Evolutionary conservation across 1,140 invertebrate genomes (phyloP), one percentile per base, ranked within the genome.

Genomic region (Euura lappo): DNA sequence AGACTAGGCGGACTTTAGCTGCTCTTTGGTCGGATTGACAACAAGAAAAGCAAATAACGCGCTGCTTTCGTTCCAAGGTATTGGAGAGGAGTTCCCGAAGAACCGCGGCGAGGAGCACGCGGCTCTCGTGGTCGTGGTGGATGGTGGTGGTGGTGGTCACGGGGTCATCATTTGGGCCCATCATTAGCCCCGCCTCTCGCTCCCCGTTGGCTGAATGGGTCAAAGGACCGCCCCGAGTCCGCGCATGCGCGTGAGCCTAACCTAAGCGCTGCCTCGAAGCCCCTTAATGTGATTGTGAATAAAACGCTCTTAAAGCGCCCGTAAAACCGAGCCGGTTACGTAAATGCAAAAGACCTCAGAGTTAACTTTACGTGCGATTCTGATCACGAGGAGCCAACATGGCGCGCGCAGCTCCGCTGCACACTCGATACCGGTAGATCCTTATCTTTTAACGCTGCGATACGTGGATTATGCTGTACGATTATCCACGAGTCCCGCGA

Each of bases 41-140:
- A 60, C 51, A 60, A 60, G 51, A 60, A 60, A 60, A 60, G 51
- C 51, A 60, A 60, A 60, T 60, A 51, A 60, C 51, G 51, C 51
- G 51, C 51, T 60, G 51, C 51, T 60, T 60, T 60, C 51, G 51
- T 60, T 60, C 51, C 51, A 60, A 60, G 51, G 51, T 60, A 60
- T 60, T 60, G 51, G 51, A 60, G 51, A 60, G 51, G 51, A 60
- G 51, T 60, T 60, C 51, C 51, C 13, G 8, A 8, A n/a, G 51
- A 60, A 11, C 51, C 8, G 10, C 51, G 51, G 51, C 51, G 51
- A 60, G 13, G 51, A 60, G 13, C 51, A 60, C 51, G 51, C 51
- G 51, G 51, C 51, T n/a, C 8, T 60, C 51, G 51, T 60, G 8
- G 51, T n/a, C 13, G 51, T 5, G 51, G 8, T 60, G 51, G 51